Evolutionary conservation across 2,797 vertebrate species (phyloP).

Genomic region (Pogoniulus pusillus): DNA sequence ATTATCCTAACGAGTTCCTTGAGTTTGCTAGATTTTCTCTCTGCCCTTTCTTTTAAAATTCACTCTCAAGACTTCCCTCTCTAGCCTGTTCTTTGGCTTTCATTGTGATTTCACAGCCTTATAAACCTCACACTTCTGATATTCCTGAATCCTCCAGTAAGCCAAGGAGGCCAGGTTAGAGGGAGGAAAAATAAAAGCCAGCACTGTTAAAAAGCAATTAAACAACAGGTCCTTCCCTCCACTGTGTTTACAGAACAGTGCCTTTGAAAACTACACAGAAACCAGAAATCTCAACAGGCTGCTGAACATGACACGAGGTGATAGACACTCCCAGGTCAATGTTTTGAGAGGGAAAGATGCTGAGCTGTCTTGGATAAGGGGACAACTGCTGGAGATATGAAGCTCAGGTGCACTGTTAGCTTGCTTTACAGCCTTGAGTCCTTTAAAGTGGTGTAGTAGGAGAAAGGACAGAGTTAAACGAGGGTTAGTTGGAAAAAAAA

Average conservation of each 20-base stretch:
- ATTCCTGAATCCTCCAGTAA: neutral
- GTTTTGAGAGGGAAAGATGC: neutral
- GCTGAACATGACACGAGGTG: neutral
- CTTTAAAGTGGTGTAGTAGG: neutral
- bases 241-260: neutral
- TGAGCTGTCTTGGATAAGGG: neutral
- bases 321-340: neutral
- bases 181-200: no score
- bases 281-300: neutral
- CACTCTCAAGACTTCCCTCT: neutral
- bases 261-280: neutral
- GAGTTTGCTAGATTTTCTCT: neutral
- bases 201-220: neutral
- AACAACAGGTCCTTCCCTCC: fast-evolving
- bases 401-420: neutral
- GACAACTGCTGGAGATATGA: fast-evolving
- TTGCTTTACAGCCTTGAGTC: neutral
- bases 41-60: neutral
- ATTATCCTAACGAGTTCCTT: neutral
- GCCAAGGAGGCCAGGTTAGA: neutral
- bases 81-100: neutral
- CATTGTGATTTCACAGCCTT: neutral
- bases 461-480: neutral
- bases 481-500: neutral
- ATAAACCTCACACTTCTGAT: neutral